Conservation (phyloP, 2,888 invertebrate genomes). For the Anodontia alba region DNA sequence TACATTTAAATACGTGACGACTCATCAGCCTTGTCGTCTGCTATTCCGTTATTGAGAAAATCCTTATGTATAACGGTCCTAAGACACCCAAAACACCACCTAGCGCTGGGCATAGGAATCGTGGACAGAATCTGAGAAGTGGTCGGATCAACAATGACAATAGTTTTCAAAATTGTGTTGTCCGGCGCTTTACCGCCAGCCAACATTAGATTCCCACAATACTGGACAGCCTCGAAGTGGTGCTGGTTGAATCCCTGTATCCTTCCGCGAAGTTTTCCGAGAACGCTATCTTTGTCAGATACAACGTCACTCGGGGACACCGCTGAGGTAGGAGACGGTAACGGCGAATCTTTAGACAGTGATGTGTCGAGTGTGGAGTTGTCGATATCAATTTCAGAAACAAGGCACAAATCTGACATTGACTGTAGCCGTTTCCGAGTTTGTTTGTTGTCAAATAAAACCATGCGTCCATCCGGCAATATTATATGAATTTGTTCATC, state of each 20-base stretch:
- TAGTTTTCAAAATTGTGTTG: slow-evolving; percentile 64
- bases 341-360: slow-evolving; percentile 35
- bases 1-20: background rate
- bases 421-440: slow-evolving; percentile 43
- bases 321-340: slow-evolving; percentile 45
- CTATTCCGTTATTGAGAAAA: slow-evolving; percentile 65
- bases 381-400: slow-evolving; percentile 29
- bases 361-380: slow-evolving; percentile 11
- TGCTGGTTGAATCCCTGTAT: slow-evolving; percentile 67
- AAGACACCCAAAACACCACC: slow-evolving; percentile 71
- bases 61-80: slow-evolving; percentile 58
- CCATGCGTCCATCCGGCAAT: slow-evolving; percentile 73
- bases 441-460: slow-evolving; percentile 59
- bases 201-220: slow-evolving; percentile 66
- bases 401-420: slow-evolving; percentile 59
- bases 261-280: slow-evolving; percentile 60
- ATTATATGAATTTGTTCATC: slow-evolving; percentile 70
- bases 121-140: slow-evolving; percentile 37
- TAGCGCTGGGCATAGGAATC: slow-evolving; percentile 64
- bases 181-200: slow-evolving; percentile 76
- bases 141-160: slow-evolving; percentile 52
- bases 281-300: slow-evolving; percentile 34
- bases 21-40: slow-evolving; percentile 23
- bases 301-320: slow-evolving; percentile 1
- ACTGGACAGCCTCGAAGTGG: slow-evolving; percentile 76